phyloP scores from a whole-genome alignment of 2,797 vertebrate genomes.

The Acrocephalus scirpaceus region DNA sequence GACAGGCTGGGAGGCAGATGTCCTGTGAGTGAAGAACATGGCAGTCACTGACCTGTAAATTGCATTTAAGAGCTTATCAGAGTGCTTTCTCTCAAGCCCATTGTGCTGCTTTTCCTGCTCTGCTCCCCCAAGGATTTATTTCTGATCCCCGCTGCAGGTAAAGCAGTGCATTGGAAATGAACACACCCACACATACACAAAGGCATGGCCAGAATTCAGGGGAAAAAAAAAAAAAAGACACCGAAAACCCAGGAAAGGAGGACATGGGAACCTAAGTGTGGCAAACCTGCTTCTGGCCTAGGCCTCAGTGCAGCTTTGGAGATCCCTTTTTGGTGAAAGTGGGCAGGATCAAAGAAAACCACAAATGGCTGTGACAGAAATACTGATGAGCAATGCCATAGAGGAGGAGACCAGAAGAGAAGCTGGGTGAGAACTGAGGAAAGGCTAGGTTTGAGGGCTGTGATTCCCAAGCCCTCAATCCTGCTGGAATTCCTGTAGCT shows the following conservation, averaged over 20 bases:
- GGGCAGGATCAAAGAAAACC: neutral
- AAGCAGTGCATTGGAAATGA: neutral
- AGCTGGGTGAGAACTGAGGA: neutral
- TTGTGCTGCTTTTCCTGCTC: slow-evolving; percentile 36
- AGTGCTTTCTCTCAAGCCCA: neutral
- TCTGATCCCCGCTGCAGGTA: neutral
- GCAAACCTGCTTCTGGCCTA: neutral
- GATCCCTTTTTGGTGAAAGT: neutral
- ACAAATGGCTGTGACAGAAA: neutral
- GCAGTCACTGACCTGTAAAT: neutral
- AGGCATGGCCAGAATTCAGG: neutral
- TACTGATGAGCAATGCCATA: neutral
- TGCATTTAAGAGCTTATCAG: neutral
- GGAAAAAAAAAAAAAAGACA: fast-evolving
- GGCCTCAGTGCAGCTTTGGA: neutral
- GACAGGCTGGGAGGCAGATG: neutral
- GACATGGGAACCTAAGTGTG: neutral
- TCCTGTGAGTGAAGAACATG: neutral
- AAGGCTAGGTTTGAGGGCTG: neutral
- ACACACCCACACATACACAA: neutral
- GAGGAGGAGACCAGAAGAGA: neutral
- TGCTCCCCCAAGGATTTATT: neutral
- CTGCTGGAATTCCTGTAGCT: neutral
- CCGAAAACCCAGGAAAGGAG: neutral
- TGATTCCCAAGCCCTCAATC: neutral